A percentile compares a stretch with the other conserved stretches of the same genome.
Evolutionary conservation across 1,140 invertebrate genomes (phyloP).

Genomic region (Cydia amplana): DNA sequence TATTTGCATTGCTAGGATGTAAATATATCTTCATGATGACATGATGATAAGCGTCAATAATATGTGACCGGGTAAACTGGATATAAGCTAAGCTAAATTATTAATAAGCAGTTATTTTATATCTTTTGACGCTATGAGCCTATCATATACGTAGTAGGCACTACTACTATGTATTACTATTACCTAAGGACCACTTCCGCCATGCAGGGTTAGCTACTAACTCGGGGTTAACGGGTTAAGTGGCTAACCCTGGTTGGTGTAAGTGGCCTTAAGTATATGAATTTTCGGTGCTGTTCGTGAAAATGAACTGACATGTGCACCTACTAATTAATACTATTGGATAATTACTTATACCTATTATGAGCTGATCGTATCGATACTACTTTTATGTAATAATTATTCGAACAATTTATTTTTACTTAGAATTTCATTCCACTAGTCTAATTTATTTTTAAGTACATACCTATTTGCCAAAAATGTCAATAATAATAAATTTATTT

Average conservation of each 20-base stretch:
- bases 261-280: too few species aligned
- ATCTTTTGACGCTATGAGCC: neutral
- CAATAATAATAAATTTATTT: constrained; percentile 27
- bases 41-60: neutral
- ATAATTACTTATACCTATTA: neutral
- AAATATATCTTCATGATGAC: neutral
- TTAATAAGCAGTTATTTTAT: constrained; percentile 14
- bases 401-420: constrained; percentile 51
- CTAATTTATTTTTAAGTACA: constrained; percentile 36
- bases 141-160: too few species aligned
- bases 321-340: neutral
- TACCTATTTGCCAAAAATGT: constrained; percentile 31
- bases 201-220: too few species aligned
- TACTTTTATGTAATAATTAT: constrained; percentile 22
- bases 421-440: constrained; percentile 47
- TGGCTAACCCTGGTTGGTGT: too few species aligned
- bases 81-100: constrained; percentile 44
- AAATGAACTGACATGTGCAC: neutral
- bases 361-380: neutral
- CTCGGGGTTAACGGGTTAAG: too few species aligned
- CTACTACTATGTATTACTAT: too few species aligned
- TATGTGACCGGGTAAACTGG: constrained; percentile 34
- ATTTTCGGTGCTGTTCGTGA: neutral
- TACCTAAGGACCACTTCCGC: too few species aligned
- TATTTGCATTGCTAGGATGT: neutral